Evolutionary conservation across 2,113 vertebrate genomes (phyloP).

Genomic region (Callorhinus ursinus): DNA sequence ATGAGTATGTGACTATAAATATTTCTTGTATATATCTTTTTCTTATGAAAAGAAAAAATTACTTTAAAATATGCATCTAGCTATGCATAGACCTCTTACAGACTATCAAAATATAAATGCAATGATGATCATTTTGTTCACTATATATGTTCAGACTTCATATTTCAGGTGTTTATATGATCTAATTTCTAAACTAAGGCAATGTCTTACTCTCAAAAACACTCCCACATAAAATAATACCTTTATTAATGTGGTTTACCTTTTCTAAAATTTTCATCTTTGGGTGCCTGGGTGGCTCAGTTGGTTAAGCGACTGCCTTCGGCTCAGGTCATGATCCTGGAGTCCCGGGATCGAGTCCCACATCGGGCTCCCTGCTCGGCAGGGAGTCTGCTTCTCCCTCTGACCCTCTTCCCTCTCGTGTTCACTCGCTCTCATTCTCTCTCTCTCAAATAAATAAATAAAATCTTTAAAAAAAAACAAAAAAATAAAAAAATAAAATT

Average conservation of each 20-base stretch:
- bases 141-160: constrained; percentile 74
- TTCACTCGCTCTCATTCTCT: too few species aligned
- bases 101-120: constrained; percentile 71
- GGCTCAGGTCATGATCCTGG: too few species aligned
- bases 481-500: neutral
- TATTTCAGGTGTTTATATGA: constrained; percentile 38
- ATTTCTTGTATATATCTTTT: constrained; percentile 36
- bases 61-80: constrained; percentile 78
- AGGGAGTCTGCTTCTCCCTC: too few species aligned
- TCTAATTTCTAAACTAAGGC: constrained; percentile 21
- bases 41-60: constrained; percentile 75
- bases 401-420: too few species aligned
- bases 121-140: constrained; percentile 77
- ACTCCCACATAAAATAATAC: neutral
- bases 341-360: too few species aligned
- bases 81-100: constrained; percentile 78
- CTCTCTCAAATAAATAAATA: too few species aligned
- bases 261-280: neutral
- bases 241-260: neutral
- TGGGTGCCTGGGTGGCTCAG: neutral
- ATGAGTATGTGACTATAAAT: constrained; percentile 63
- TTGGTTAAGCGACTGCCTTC: too few species aligned
- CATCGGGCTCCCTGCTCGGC: too few species aligned
- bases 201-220: neutral
- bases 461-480: too few species aligned